Evolutionary conservation across 2,797 vertebrate species (phyloP).

Genomic region (Cynodonichthys magdalenae): DNA sequence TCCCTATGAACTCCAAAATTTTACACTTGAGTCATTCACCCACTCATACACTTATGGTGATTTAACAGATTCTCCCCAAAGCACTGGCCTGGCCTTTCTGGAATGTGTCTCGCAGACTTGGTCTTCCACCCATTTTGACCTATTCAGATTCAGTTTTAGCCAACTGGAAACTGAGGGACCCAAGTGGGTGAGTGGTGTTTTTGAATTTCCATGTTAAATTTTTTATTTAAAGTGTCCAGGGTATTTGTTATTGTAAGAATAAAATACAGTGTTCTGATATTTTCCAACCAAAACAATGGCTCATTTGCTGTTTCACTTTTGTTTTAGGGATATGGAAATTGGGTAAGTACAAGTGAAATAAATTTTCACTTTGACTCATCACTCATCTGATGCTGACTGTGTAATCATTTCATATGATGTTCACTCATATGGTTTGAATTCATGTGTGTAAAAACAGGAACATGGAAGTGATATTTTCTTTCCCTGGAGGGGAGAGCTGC

Average conservation of each 20-base stretch:
- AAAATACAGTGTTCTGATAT: not conserved
- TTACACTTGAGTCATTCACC: too few species aligned
- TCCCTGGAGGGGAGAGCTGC: constrained; percentile 86
- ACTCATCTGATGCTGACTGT: not conserved
- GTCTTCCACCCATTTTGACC: constrained; percentile 87
- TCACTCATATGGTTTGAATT: not conserved
- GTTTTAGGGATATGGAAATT: constrained; percentile 64
- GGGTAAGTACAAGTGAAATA: constrained; percentile 40
- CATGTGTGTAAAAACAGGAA: constrained; percentile 77
- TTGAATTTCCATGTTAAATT: not conserved
- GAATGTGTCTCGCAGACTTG: constrained; percentile 82
- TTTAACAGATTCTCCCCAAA: constrained; percentile 64
- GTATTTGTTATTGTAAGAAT: too few species aligned
- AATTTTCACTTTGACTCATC: not conserved
- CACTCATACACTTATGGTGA: constrained; percentile 5
- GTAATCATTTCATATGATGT: constrained; percentile 4
- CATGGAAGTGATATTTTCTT: constrained; percentile 82
- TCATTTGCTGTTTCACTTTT: constrained; percentile 29
- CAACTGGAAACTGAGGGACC: constrained; percentile 89
- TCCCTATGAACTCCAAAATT: too few species aligned
- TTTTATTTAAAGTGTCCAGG: not conserved
- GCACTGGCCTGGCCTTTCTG: constrained; percentile 84
- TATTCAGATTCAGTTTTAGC: constrained; percentile 86
- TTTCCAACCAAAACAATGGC: not conserved
- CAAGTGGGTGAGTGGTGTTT: constrained; percentile 75